Evolutionary conservation across 1,140 invertebrate species (phyloP), one percentile per base, ranked within the genome.

Genomic region (Lutraria rhynchaena): DNA sequence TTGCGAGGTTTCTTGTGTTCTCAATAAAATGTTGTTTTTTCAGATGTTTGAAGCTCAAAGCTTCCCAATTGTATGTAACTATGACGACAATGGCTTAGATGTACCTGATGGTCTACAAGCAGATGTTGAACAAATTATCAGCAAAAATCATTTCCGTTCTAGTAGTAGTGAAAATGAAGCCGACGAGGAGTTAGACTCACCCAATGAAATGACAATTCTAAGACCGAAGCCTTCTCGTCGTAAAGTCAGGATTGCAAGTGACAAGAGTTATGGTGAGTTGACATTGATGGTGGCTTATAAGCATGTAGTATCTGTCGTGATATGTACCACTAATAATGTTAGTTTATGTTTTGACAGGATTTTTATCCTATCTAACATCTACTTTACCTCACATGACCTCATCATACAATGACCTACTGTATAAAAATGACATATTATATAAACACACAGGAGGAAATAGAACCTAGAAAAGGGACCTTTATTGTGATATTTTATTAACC

Each of bases 11-110:
- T n/a, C n/a, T n/a, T n/a, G n/a, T n/a, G n/a, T n/a, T n/a, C n/a
- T n/a, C n/a, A n/a, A n/a, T n/a, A n/a, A n/a, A n/a, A n/a, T 33
- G 22, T 63, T 63, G 19, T 76, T 24, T 57, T 67, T 63, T 15
- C 63, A 92, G 91, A 82, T 91, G 41, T 84, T 91, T 9, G 84
- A 86, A 83, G 93, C 94, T 92, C 19, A 94, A 94, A 92, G 93
- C n/a, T 95, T 94, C 85, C 94, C 95, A 51, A 94, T 96, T 86
- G 94, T 94, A 3, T 93, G 93, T 77, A 93, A 91, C 63, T 89
- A 91, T 63, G 87, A 87, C 11, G 89, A 92, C 41, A 87, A 89
- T 35, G 89, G 81, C 37, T 78, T 88, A 41, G 86, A 86, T 77
- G 69, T 89, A 9, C 80, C 86, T n/a, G 89, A 90, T 69, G 86